Base-by-base conservation (phyloP, 2,797 vertebrate species). In the Centroberyx gerrardi region DNA sequence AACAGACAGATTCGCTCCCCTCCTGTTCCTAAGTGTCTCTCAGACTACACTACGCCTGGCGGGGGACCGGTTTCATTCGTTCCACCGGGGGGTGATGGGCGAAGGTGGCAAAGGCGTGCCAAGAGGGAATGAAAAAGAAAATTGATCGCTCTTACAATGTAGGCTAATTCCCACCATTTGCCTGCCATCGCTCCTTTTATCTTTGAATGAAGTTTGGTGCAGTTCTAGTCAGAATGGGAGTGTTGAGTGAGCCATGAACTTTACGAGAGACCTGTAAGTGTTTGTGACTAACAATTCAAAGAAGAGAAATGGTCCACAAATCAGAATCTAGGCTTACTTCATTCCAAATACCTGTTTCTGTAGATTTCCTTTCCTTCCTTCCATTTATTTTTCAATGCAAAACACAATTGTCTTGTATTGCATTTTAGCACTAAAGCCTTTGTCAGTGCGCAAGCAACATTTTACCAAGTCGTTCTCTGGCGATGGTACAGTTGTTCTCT, bases 401-500 rank as follows among this genome's bases (percentile, higher is more conserved):
- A 22, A 22, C 22, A 22, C 22, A 22, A 36, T 1, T 9, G 38
- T 8, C 8, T 8, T 2, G 9, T 2, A 40, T 2, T 8, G 38
- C 38, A 10, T 10, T 9, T 40, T 40, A 10, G 38, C 38, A 8
- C 38, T 8, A 8, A 10, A 9, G 9, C 8, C 38, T 40, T 40
- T 2, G 6, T 40, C 38, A 36, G 6, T 40, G 7, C 8, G 7
- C 38, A 9, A 8, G 8, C 38, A 40, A 10, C 38, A 40, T 8
- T 40, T 40, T 8, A 8, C 38, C 38, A 10, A 40, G 38, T 8
- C 38, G 38, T 48, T 75, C 52, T 27, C 53, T 28, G 27, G 13
- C 22, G 65, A 62, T 40, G 7, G 7, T 40, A 10, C 38, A 40
- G 38, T 38, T 38, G 33, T 62, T 69, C 62, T 62, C 53, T 74